These are phyloP conservation scores for Camponotus pennsylvanicus DNA, from an alignment of 1,140 invertebrate species.

Conservation along the genomic window DNA sequence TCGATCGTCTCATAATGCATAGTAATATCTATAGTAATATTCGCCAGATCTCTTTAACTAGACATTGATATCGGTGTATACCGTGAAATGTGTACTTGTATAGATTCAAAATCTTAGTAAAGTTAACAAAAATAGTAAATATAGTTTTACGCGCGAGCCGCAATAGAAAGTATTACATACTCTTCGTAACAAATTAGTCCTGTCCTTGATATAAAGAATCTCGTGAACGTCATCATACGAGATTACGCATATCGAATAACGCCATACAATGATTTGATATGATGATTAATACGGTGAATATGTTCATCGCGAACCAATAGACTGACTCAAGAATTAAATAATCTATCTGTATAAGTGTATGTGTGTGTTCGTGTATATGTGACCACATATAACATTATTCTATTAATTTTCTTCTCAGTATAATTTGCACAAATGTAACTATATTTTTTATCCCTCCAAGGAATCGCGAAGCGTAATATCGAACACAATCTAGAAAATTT, in stretches of 20 bases:
- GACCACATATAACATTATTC: neutral
- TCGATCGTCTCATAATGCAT: constrained; percentile 19
- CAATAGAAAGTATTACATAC: neutral
- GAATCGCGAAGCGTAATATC: constrained; percentile 21
- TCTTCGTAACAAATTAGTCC: constrained; percentile 44
- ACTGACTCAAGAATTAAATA: constrained; percentile 1
- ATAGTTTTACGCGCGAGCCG: constrained; percentile 21
- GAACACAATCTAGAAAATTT: constrained; percentile 42
- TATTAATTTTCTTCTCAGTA: constrained; percentile 2
- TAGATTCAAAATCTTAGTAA: constrained; percentile 52
- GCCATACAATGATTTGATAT: constrained; percentile 40
- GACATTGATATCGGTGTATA: constrained; percentile 58
- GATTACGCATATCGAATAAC: constrained; percentile 8
- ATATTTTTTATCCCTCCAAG: constrained; percentile 22
- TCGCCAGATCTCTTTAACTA: constrained; percentile 41
- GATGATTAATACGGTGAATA: constrained; percentile 24
- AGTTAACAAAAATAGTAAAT: constrained; percentile 65
- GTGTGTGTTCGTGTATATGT: neutral
- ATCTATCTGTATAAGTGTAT: constrained; percentile 4
- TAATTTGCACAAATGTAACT: constrained; percentile 16
- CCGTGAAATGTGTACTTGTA: constrained; percentile 65
- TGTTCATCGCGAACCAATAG: constrained; percentile 17
- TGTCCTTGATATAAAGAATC: constrained; percentile 14
- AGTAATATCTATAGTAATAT: constrained; percentile 18
- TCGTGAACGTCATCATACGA: constrained; percentile 11